Percentiles rank a stretch among this genome's conserved stretches.
Conservation (phyloP, 2,113 vertebrate species). For the Suricata suricatta region DNA sequence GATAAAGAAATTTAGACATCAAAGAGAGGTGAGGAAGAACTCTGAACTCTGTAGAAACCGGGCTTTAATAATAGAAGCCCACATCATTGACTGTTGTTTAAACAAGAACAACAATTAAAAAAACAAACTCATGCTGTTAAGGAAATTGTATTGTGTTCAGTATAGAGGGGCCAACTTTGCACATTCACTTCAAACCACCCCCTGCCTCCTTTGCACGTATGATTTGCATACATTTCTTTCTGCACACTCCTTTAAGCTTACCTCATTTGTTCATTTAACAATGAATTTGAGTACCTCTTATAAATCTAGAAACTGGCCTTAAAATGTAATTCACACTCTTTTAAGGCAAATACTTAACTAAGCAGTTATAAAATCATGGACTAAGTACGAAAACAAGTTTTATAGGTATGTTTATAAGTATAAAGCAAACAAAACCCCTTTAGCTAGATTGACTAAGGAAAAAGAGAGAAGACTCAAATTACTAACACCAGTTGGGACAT, state of each 20-base stretch:
- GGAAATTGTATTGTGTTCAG: not conserved
- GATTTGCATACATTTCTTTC: not conserved
- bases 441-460: not conserved
- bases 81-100: not conserved
- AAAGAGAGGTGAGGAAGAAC: conserved; percentile 46
- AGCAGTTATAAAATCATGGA: not conserved
- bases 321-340: conserved; percentile 12
- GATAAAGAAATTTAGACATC: conserved; percentile 39
- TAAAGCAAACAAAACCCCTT: not conserved
- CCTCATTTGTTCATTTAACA: not conserved
- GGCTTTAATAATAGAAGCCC: conserved; percentile 25
- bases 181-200: not conserved
- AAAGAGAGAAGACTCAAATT: not conserved
- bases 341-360: not conserved
- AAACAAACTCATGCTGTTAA: not conserved
- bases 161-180: not conserved
- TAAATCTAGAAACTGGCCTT: not conserved
- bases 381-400: not conserved
- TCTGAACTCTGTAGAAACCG: not conserved
- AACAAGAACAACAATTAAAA: not conserved
- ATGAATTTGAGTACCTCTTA: not conserved
- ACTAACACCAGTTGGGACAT: not conserved
- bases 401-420: not conserved
- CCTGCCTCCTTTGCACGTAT: not conserved
- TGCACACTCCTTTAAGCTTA: not conserved